A percentile compares a stretch with the other conserved stretches of the same genome.
phyloP scores from a whole-genome alignment of 2,113 vertebrate species.

The Lethenteron reissneri region DNA sequence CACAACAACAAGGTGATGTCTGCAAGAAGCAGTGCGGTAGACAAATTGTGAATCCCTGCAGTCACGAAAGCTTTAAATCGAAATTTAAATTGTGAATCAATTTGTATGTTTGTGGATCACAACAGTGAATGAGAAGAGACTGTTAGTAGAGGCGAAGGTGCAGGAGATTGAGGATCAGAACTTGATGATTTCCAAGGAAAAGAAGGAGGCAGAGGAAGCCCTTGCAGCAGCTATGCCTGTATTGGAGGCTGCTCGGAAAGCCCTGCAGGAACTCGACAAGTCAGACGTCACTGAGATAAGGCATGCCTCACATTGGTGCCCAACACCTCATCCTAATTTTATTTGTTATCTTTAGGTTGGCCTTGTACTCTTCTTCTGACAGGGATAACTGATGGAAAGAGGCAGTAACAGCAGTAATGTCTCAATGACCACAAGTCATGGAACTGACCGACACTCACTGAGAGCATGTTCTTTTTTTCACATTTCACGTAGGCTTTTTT shows the following conservation, averaged over 20 bases:
- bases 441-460: neutral
- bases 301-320: slow-evolving; percentile 12
- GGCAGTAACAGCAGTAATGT: too few relatives aligned
- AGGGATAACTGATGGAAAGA: too few relatives aligned
- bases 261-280: slow-evolving; percentile 71
- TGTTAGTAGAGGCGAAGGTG: slow-evolving; percentile 57
- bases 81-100: too few relatives aligned
- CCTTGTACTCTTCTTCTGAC: slow-evolving; percentile 5
- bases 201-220: slow-evolving; percentile 49
- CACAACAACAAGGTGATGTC: too few relatives aligned
- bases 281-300: slow-evolving; percentile 85
- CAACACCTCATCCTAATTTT: too few relatives aligned
- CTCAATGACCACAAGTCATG: too few relatives aligned
- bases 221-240: slow-evolving; percentile 61
- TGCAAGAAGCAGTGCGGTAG: too few relatives aligned
- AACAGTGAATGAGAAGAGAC: slow-evolving; percentile 67
- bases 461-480: neutral
- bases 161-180: slow-evolving; percentile 68
- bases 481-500: neutral
- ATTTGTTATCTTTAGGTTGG: slow-evolving; percentile 13
- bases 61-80: too few relatives aligned
- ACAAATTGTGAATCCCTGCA: too few relatives aligned
- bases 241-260: slow-evolving; percentile 52
- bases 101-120: too few relatives aligned
- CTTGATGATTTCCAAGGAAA: slow-evolving; percentile 52